Percentiles rank a stretch among this genome's conserved stretches.
These are phyloP conservation scores for Synodontis membranacea DNA, from an alignment of 2,113 vertebrate genomes.

Conservation along the genomic window DNA sequence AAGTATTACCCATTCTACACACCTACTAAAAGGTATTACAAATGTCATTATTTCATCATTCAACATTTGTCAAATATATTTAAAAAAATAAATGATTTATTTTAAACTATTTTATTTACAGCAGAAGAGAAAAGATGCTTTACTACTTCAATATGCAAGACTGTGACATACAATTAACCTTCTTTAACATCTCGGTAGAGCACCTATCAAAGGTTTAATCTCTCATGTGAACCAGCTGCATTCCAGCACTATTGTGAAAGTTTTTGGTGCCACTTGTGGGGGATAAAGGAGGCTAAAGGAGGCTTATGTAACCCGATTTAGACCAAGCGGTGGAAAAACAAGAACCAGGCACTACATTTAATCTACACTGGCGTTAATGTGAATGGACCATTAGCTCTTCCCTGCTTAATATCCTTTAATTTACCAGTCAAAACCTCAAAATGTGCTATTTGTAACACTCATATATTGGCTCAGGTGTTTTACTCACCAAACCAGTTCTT, in stretches of 20 bases:
- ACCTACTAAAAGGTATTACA: background rate
- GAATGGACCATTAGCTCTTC: background rate
- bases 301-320: background rate
- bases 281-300: background rate
- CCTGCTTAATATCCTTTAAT: background rate
- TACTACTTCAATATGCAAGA: background rate
- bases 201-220: background rate
- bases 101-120: too few relatives aligned
- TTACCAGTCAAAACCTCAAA: background rate
- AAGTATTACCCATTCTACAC: background rate
- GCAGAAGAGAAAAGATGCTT: background rate
- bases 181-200: background rate
- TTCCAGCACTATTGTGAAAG: conserved; percentile 15
- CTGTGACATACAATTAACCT: background rate
- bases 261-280: background rate
- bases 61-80: too few relatives aligned
- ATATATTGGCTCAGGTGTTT: background rate
- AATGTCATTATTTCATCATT: background rate
- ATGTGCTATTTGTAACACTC: background rate
- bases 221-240: background rate
- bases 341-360: background rate
- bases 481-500: background rate
- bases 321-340: background rate
- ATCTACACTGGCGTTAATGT: background rate
- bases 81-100: too few relatives aligned